Evolutionary conservation across 1,140 invertebrate genomes (phyloP).

Genomic region (Caenorhabditis brenneri): DNA sequence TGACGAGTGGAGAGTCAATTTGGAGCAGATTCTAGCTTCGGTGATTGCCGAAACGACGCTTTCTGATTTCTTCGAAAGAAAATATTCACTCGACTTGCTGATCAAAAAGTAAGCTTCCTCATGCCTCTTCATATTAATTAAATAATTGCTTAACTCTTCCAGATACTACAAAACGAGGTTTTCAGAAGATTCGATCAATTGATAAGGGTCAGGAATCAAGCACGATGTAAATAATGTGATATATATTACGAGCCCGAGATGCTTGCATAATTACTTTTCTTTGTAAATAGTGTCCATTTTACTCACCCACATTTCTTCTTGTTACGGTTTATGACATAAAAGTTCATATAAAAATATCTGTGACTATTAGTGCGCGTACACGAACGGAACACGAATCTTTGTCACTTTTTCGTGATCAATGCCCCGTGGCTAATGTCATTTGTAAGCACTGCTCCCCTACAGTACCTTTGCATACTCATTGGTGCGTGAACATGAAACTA

Average conservation of each 20-base stretch:
- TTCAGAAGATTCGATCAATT: not conserved
- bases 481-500: conserved; percentile 33
- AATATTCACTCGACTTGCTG: conserved; percentile 56
- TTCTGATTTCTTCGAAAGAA: conserved; percentile 79
- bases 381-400: conserved; percentile 21
- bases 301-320: not conserved
- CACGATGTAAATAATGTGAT: conserved; percentile 27
- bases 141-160: not conserved
- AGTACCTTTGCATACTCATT: not conserved
- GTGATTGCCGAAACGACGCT: conserved; percentile 80
- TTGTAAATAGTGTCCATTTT: not conserved
- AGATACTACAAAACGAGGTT: conserved; percentile 34
- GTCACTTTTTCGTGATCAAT: conserved; percentile 34
- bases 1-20: conserved; percentile 66
- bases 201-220: not conserved
- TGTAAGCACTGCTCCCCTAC: conserved; percentile 26
- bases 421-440: conserved; percentile 36
- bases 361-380: not conserved
- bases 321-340: conserved; percentile 29
- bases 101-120: conserved; percentile 37
- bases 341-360: not conserved
- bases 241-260: not conserved
- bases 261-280: conserved; percentile 2
- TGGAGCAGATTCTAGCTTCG: conserved; percentile 85
- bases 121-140: not conserved